Conservation (phyloP, 2,113 vertebrate genomes). For the Sitta europaea region DNA sequence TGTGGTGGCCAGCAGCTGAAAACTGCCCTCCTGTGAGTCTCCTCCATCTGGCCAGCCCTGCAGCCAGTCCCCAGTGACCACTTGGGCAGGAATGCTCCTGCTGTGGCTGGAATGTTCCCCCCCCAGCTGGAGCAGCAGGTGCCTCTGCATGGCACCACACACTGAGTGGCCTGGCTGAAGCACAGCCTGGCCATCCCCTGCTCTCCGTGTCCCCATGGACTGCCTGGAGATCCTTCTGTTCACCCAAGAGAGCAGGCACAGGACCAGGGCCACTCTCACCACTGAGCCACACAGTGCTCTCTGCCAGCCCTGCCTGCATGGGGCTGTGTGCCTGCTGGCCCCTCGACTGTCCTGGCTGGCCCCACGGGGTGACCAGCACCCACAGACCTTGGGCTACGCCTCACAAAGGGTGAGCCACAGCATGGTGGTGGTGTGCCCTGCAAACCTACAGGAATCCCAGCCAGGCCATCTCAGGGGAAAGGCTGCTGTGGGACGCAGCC, state of each 20-base stretch:
- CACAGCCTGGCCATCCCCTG: neutral
- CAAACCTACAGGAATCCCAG: accelerated
- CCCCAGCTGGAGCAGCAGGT: neutral
- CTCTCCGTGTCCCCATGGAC: accelerated
- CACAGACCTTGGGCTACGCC: accelerated
- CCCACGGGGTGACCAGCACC: neutral
- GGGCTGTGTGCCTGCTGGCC: neutral
- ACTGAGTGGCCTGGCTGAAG: accelerated
- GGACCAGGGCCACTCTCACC: neutral
- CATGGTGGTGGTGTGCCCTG: accelerated
- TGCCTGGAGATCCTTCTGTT: neutral
- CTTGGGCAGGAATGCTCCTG: neutral
- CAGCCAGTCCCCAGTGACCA: neutral
- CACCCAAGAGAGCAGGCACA: neutral
- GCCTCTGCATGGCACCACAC: accelerated
- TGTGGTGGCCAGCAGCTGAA: neutral
- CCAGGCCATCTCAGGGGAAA: accelerated
- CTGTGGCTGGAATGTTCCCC: neutral
- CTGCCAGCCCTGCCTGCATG: neutral
- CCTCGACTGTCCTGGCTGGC: neutral
- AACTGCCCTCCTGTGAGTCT: neutral
- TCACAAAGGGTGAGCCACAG: neutral
- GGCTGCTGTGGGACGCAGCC: neutral
- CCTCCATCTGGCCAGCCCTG: neutral
- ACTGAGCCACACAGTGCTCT: accelerated